Base-by-base conservation (phyloP, 1,140 invertebrate species). In the Condylostylus longicornis region DNA sequence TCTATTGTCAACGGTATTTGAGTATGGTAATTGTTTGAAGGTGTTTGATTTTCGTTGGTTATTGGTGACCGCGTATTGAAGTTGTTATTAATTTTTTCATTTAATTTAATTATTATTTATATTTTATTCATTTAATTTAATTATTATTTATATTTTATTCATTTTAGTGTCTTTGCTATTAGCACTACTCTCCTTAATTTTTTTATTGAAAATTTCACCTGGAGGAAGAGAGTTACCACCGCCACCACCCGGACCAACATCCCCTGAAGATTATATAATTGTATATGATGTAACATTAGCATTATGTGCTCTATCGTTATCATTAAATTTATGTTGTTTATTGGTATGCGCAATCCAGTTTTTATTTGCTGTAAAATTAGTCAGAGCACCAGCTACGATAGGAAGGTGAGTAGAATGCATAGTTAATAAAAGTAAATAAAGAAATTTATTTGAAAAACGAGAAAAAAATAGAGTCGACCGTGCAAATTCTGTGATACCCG, bases 271-370 rank as follows among this genome's bases (percentile, higher is more conserved):
- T 51, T 86, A 86, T 48, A 75, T 80, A 17, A 75, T 84, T 41
- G 82, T 91, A 19, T 86, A 88, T 56, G 86, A 91, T 68, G 85
- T 91, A 42, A 87, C 85, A 3, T 66, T 90, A 43, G 85, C 84
- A 5, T 66, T 91, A 41, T 85, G 83, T 53, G 84, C 86, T 9
- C 69, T 91, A 37, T 87, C 86, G 17, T 64, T 91, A 17, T 85
- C 82, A 1, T 63, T 91, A 19, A 86, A 91, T 61, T 69, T 91
- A 13, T 89, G 85, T 65, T 91, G 86, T 57, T 68, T 91, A 25
- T 72, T 94, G 41, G 85, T 94, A 38, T 94, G 87, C 69, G 81
- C 84, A 42, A 87, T 90, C 49, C 88, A 94, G 67, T 90, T 89
- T 67, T 72, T 91, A 46, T 91, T 91, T 59, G 82, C 85, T 18